Evolutionary conservation across 2,113 vertebrate species (phyloP), one percentile per base, ranked within the genome.

Genomic region (Nothocercus nigrocapillus): DNA sequence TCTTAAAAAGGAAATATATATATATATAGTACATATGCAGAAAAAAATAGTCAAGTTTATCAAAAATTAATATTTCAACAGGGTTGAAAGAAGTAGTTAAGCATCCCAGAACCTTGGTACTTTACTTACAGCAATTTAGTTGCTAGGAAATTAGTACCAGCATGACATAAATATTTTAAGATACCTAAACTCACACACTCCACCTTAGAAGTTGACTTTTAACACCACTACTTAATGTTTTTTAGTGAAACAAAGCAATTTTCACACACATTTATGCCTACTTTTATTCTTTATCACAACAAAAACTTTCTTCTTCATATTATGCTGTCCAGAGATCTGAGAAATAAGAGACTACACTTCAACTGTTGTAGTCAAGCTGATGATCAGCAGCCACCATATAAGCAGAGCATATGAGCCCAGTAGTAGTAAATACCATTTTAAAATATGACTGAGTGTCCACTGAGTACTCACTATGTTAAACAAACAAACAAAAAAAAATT

Each of bases 391-490:
- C 28, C n/a, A 16, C 12, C 14, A 1, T 9, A 15, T 21, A 66
- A 18, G 8, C 42, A 18, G 63, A n/a, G 15, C 10, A 59, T 12
- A 3, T 1, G 51, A 9, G 27, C 7, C 1, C 7, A 62, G 5
- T 9, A 51, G 2, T 7, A 42, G 7, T 40, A 38, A 84, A 56
- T 2, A 30, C 2, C 2, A 3, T 18, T 75, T 66, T 49, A 53
- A 82, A 51, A 2, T 5, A 19, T 3, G 1, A 27, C 13, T 70
- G 49, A 49, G 49, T 24, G 49, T 49, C 21, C 64, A 44, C 4
- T 24, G 2, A 73, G 63, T 13, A 36, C 5, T 87, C 9, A 36
- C 30, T n/a, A 2, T 7, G 0, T 5, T 9, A 62, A 5, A 53
- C 9, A 79, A 64, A 8, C 7, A 49, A 22, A 21, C 5, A 11